Percentiles rank a stretch among this genome's conserved stretches.
Conservation (phyloP, 1,140 invertebrate species). For the Gryllus bimaculatus region DNA sequence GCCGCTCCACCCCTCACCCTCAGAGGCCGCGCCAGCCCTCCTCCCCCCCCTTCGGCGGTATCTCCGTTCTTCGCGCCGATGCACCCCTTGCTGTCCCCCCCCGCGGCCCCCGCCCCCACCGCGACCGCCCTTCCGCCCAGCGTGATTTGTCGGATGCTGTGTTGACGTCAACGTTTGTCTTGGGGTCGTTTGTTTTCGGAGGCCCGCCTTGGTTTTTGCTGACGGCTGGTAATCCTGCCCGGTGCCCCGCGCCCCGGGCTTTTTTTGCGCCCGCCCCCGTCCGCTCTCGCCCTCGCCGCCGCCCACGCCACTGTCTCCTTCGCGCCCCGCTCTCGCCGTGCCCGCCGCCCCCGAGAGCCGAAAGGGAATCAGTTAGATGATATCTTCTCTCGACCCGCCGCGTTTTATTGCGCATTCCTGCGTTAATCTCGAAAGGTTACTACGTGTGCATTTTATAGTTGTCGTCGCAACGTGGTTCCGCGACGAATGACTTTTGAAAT, state of each 20-base stretch:
- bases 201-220: neutral
- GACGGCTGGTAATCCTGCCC: neutral
- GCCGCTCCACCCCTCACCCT: too few species aligned
- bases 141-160: neutral
- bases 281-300: too few species aligned
- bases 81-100: too few species aligned
- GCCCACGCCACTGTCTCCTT: too few species aligned
- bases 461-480: neutral
- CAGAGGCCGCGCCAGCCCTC: too few species aligned
- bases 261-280: too few species aligned
- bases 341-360: neutral
- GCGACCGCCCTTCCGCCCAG: neutral
- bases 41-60: too few species aligned
- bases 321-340: neutral
- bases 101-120: too few species aligned
- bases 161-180: conserved; percentile 3
- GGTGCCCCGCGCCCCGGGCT: neutral
- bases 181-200: conserved; percentile 3
- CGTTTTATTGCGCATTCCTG: neutral
- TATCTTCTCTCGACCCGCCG: neutral
- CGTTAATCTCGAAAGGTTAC: neutral
- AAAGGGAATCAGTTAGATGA: neutral
- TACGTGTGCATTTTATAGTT: neutral
- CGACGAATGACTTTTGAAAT: too few species aligned
- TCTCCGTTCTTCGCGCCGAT: too few species aligned